Conservation (phyloP, 2,888 invertebrate species). For the Dryococelus australis region DNA sequence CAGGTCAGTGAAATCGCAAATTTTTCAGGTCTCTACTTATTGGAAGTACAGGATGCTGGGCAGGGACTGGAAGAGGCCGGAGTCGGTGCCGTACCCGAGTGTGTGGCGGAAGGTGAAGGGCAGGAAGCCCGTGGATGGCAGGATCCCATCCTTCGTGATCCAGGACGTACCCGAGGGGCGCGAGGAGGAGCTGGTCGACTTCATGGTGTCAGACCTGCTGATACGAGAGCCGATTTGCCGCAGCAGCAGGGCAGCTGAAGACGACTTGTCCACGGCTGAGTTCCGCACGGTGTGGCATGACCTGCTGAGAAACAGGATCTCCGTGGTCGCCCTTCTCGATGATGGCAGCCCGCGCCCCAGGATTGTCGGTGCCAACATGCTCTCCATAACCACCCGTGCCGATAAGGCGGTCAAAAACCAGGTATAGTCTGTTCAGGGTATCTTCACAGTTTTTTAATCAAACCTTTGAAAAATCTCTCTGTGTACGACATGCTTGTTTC, state of each 20-base stretch:
- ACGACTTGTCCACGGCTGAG: constrained; percentile 49
- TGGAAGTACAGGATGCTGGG: background rate
- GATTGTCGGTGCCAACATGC: constrained; percentile 54
- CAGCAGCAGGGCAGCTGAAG: constrained; percentile 45
- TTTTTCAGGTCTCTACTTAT: too few species aligned
- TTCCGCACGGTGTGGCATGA: constrained; percentile 52
- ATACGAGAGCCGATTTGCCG: constrained; percentile 22
- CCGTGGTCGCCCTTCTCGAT: constrained; percentile 56
- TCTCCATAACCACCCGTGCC: background rate
- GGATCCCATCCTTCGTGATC: constrained; percentile 59
- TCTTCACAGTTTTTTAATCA: background rate
- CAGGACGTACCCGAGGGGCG: constrained; percentile 63
- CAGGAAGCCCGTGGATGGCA: constrained; percentile 50
- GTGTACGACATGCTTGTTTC: too few species aligned
- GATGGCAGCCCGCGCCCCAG: constrained; percentile 51
- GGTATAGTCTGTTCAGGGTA: constrained; percentile 53
- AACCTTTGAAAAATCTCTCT: too few species aligned
- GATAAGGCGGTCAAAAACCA: background rate
- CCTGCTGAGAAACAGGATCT: constrained; percentile 53
- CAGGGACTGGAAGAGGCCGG: constrained; percentile 57
- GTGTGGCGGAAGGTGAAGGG: constrained; percentile 60
- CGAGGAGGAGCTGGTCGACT: constrained; percentile 57
- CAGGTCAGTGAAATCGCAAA: too few species aligned
- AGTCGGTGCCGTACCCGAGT: constrained; percentile 57
- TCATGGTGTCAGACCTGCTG: constrained; percentile 52